Conservation (phyloP, 2,113 vertebrate genomes). For the Brachypteracias leptosomus region DNA sequence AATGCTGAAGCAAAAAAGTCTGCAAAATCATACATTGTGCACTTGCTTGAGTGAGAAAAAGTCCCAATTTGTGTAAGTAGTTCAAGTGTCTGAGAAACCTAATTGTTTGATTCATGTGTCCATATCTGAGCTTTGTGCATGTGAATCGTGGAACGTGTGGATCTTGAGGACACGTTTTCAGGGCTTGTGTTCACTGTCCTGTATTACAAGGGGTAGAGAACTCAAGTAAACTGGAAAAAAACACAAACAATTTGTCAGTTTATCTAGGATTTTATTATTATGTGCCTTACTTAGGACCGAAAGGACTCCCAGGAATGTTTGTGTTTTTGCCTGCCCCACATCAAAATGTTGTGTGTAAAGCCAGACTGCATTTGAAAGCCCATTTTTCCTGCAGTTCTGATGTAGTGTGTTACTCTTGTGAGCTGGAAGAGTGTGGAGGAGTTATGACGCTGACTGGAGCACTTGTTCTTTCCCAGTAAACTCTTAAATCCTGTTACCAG, state of each 20-base stretch:
- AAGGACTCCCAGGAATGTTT: not conserved
- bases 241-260: not conserved
- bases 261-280: not conserved
- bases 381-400: not conserved
- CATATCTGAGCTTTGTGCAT: not conserved
- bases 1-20: not conserved
- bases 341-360: not conserved
- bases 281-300: not conserved
- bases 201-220: not conserved
- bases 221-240: not conserved
- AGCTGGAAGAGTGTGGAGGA: not conserved
- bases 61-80: not conserved
- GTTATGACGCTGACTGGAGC: not conserved
- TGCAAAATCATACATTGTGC: not conserved
- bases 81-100: not conserved
- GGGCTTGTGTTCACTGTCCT: not conserved
- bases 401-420: not conserved
- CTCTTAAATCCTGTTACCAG: constrained; percentile 27
- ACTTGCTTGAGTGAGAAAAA: not conserved
- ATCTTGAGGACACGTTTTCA: not conserved
- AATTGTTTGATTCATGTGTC: not conserved
- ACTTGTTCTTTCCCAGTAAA: constrained; percentile 22
- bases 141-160: not conserved
- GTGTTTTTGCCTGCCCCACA: not conserved
- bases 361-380: not conserved